Evolutionary conservation across 2,113 vertebrate genomes (phyloP).

Genomic region (Monarcha castaneiventris): DNA sequence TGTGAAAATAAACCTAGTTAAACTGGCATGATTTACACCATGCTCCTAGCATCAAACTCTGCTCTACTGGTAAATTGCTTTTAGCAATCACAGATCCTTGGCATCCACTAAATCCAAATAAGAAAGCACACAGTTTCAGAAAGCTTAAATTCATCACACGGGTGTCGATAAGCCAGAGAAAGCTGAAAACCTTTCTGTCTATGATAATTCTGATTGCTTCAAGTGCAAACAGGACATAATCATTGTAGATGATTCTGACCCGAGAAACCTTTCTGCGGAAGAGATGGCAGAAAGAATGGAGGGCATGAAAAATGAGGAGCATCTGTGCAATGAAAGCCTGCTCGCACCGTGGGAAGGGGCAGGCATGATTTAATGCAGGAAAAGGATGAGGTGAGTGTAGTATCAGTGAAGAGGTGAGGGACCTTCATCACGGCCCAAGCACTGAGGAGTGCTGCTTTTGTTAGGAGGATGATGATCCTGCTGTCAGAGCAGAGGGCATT

Average conservation of each 20-base stretch:
- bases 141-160: neutral
- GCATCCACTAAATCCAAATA: neutral
- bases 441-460: slow-evolving; percentile 11
- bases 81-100: neutral
- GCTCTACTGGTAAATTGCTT: neutral
- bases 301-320: slow-evolving; percentile 67
- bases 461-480: slow-evolving; percentile 68
- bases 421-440: slow-evolving; percentile 67
- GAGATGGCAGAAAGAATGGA: slow-evolving; percentile 84
- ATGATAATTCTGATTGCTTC: slow-evolving; percentile 63
- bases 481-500: slow-evolving; percentile 78
- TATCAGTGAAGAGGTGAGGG: slow-evolving; percentile 53
- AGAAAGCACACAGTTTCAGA: neutral
- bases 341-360: neutral
- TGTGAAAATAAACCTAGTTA: neutral
- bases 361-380: neutral
- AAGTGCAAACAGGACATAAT: slow-evolving; percentile 55
- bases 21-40: neutral
- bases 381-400: slow-evolving; percentile 1
- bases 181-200: slow-evolving; percentile 40
- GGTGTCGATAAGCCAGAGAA: neutral
- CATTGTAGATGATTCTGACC: slow-evolving; percentile 65
- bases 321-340: neutral
- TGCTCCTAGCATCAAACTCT: neutral
- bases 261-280: slow-evolving; percentile 77